Percentiles rank a stretch among this genome's conserved stretches.
Conservation (phyloP, 2,797 vertebrate species). For the Cyprinella venusta region DNA sequence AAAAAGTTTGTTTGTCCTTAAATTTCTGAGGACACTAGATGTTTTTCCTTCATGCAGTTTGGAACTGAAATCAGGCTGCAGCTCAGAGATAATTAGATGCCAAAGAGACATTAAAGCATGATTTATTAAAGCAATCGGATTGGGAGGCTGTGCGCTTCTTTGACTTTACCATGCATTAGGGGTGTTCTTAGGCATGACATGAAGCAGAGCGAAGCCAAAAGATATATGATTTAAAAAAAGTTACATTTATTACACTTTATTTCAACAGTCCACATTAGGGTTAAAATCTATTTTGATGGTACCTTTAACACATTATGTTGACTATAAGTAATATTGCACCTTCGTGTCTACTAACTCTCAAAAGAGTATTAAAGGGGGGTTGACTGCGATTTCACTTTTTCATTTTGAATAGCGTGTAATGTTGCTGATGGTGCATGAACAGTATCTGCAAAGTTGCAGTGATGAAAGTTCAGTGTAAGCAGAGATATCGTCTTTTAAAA, state of each 20-base stretch:
- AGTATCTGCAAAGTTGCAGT: too few species aligned
- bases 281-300: not conserved
- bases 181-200: not conserved
- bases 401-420: too few species aligned
- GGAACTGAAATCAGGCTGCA: not conserved
- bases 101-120: not conserved
- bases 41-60: not conserved
- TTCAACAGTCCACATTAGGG: too few species aligned
- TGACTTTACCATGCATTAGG: not conserved
- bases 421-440: too few species aligned
- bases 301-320: not conserved
- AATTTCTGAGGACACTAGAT: not conserved
- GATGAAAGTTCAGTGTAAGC: too few species aligned
- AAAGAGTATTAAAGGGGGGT: not conserved
- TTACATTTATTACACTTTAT: too few species aligned
- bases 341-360: not conserved
- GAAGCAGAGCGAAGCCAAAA: not conserved
- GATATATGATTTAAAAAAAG: not conserved
- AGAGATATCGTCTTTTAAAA: too few species aligned
- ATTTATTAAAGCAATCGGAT: not conserved
- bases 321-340: not conserved
- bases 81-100: constrained; percentile 3
- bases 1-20: not conserved
- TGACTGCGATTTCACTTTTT: too few species aligned
- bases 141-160: not conserved